Evolutionary conservation across 2,797 vertebrate species (phyloP), one percentile per base, ranked within the genome.

Genomic region (Fringilla coelebs): DNA sequence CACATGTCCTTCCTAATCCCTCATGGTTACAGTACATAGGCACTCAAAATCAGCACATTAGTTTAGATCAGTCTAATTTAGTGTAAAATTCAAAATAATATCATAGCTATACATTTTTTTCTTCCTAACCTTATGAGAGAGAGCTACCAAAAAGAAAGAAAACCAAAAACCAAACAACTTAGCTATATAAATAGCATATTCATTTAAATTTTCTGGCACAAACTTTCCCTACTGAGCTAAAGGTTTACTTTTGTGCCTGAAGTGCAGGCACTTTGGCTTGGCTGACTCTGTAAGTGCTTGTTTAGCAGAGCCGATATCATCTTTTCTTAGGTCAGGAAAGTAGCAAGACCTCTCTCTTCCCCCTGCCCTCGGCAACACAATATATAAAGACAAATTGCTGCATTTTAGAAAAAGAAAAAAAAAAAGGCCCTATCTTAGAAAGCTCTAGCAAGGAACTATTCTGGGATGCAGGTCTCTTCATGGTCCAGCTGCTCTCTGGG

Each of bases 311-410:
- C 19, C 26, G 79, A 24, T 63, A 66, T 60, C 72, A 70, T 77
- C 57, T 70, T 76, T 63, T 58, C 94, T 72, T 32, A 75, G 73
- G 80, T 81, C 76, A 91, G 25, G n/a, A 83, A 85, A 80, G 41
- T 49, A 57, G 28, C 41, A 96, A 85, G 89, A 87, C 45, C 67
- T 76, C 63, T 68, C 54, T 92, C 67, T 78, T 83, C 46, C 81
- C 32, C 36, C 41, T 9, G 10, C 34, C 78, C 45, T 81, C 60
- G 45, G 51, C 40, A 76, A 40, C 36, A 90, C 40, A 48, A 40
- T 62, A 41, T 67, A 88, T 41, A 74, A 95, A 91, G 82, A 83
- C 17, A 83, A 94, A 95, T 58, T 81, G 46, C 54, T 79, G 48
- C 48, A 48, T 89, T 92, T 87, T 21, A 83, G 24, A 36, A 43